A percentile compares a stretch with the other conserved stretches of the same genome.
These are phyloP conservation scores for Noctua comes DNA, from an alignment of 2,888 invertebrate genomes.

Conservation along the genomic window DNA sequence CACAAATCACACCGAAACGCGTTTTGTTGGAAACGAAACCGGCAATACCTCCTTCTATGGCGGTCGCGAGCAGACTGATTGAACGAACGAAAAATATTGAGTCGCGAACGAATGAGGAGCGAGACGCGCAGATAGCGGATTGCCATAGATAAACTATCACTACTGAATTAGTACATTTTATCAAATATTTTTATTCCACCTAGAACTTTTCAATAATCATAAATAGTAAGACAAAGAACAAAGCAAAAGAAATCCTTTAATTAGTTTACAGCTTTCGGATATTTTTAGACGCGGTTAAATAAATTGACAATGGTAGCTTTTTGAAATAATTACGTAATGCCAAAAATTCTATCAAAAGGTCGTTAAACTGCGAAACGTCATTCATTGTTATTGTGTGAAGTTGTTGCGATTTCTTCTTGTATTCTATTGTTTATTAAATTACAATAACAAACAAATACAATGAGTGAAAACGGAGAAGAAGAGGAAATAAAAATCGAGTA, in stretches of 20 bases:
- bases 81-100: conserved; percentile 76
- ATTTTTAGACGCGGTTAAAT: background rate
- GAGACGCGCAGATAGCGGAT: conserved; percentile 65
- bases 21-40: conserved; percentile 77
- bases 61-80: conserved; percentile 85
- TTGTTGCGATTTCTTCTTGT: conserved; percentile 12
- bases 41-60: conserved; percentile 75
- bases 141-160: conserved; percentile 47
- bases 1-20: conserved; percentile 89
- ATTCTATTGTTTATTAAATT: conserved; percentile 6
- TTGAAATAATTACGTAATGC: conserved; percentile 19
- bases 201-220: background rate
- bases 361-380: conserved; percentile 48
- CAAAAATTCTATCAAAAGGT: conserved; percentile 47
- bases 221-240: background rate
- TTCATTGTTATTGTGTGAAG: conserved; percentile 51
- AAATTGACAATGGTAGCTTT: conserved; percentile 31
- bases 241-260: background rate
- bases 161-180: conserved; percentile 47
- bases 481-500: conserved; percentile 78
- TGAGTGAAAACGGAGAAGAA: conserved; percentile 63
- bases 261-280: background rate
- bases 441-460: conserved; percentile 18
- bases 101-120: conserved; percentile 65
- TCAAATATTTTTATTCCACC: background rate